These are phyloP conservation scores for Drosophila mayri DNA, from an alignment of 1,140 invertebrate species.

Conservation along the genomic window DNA sequence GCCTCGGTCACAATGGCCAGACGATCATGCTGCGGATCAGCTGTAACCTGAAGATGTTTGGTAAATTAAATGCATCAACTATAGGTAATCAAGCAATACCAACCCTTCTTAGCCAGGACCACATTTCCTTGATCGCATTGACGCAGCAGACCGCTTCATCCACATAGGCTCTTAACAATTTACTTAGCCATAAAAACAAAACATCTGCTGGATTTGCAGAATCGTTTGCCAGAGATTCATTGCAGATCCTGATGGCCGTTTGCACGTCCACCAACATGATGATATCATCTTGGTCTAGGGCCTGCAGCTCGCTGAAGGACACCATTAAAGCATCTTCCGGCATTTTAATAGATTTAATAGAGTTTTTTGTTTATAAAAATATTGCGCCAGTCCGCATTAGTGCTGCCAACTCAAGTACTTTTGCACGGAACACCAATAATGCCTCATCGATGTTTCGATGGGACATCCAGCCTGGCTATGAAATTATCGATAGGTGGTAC, in stretches of 20 bases:
- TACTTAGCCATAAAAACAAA: constrained; percentile 58
- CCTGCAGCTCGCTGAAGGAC: constrained; percentile 35
- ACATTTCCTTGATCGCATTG: constrained; percentile 29
- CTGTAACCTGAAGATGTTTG: constrained; percentile 8
- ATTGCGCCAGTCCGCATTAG: constrained; percentile 12
- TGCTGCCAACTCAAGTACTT: constrained; percentile 1
- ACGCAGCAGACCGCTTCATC: constrained; percentile 27
- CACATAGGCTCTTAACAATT: constrained; percentile 54
- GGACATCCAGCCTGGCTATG: background rate
- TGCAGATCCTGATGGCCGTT: constrained; percentile 43
- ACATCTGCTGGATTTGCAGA: constrained; percentile 28
- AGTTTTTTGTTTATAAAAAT: constrained; percentile 10
- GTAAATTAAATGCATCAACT: background rate
- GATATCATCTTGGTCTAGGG: constrained; percentile 43
- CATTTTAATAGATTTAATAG: background rate
- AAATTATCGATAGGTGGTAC: constrained; percentile 6
- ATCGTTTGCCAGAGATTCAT: constrained; percentile 22
- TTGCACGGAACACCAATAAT: background rate
- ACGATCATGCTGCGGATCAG: constrained; percentile 11
- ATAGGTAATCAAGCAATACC: background rate
- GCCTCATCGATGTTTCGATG: background rate
- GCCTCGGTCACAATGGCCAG: constrained; percentile 23
- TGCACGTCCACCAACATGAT: constrained; percentile 33
- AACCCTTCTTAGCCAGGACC: constrained; percentile 51
- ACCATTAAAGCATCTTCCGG: background rate